phyloP scores from a whole-genome alignment of 2,113 vertebrate species.

The Alethe castanea region DNA sequence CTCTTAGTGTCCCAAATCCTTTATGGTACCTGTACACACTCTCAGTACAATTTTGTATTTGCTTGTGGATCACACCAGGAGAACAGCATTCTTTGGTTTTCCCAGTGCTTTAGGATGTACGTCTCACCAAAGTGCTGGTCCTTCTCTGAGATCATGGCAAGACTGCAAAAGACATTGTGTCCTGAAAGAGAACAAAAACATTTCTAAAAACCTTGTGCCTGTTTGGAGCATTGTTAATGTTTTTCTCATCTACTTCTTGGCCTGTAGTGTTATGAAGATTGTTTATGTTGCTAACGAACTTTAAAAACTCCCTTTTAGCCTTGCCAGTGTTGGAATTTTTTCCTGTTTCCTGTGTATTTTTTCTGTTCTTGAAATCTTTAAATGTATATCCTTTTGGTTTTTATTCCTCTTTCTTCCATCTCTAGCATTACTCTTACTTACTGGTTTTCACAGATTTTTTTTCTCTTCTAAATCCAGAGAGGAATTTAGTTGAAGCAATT shows the following conservation, averaged over 20 bases:
- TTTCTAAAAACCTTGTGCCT: background rate
- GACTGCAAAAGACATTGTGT: background rate
- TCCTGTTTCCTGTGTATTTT: background rate
- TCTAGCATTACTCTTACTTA: background rate
- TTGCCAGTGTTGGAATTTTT: background rate
- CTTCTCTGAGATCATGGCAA: background rate
- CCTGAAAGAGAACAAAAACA: background rate
- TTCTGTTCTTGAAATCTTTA: background rate
- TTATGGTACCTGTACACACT: background rate
- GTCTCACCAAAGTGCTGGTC: background rate
- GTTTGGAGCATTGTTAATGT: background rate
- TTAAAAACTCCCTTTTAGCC: background rate
- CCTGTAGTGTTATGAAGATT: background rate
- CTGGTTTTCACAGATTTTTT: background rate
- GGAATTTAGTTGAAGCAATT: background rate
- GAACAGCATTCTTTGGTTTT: background rate
- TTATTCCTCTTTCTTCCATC: background rate
- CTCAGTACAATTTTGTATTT: background rate
- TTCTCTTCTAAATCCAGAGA: background rate
- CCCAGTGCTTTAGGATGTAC: background rate
- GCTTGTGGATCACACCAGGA: background rate
- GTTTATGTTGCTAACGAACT: background rate
- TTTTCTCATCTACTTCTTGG: background rate
- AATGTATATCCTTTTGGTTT: background rate
- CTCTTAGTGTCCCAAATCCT: background rate